Evolutionary conservation across 2,797 vertebrate species (phyloP).

Genomic region (Pangasius krempfi): DNA sequence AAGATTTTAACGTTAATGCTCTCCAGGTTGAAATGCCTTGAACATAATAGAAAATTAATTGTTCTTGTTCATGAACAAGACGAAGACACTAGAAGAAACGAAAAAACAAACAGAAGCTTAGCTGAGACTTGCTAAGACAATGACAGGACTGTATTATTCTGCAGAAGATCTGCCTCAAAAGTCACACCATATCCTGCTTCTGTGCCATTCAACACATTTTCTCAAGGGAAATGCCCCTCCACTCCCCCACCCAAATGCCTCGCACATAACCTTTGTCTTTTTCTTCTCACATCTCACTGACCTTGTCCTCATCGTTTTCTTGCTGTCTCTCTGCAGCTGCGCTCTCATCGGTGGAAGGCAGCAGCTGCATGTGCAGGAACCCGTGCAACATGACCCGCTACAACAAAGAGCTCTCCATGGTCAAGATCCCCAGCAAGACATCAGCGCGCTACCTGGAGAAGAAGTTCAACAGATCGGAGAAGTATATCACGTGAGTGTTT

Average conservation of each 20-base stretch:
- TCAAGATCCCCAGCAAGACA: conserved; percentile 98
- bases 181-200: not conserved
- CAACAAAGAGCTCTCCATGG: conserved; percentile 99
- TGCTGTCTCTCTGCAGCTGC: conserved; percentile 75
- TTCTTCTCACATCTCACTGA: not conserved
- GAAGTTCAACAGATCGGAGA: conserved; percentile 98
- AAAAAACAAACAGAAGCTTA: too few relatives aligned
- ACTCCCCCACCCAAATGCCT: too few relatives aligned
- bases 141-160: too few relatives aligned
- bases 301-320: not conserved
- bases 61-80: not conserved
- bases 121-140: too few relatives aligned
- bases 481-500: conserved; percentile 92
- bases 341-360: conserved; percentile 88
- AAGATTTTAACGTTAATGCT: not conserved
- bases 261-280: not conserved
- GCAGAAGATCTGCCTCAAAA: too few relatives aligned
- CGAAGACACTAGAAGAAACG: too few relatives aligned
- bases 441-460: conserved; percentile 98
- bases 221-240: not conserved
- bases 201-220: not conserved
- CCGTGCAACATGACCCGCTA: conserved; percentile 97
- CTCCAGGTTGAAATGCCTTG: not conserved
- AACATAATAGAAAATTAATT: not conserved
- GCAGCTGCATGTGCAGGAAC: conserved; percentile 90